A percentile compares a stretch with the other conserved stretches of the same genome.
These are phyloP conservation scores for Drosophila serrata DNA, from an alignment of 1,140 invertebrate genomes.

Conservation along the genomic window DNA sequence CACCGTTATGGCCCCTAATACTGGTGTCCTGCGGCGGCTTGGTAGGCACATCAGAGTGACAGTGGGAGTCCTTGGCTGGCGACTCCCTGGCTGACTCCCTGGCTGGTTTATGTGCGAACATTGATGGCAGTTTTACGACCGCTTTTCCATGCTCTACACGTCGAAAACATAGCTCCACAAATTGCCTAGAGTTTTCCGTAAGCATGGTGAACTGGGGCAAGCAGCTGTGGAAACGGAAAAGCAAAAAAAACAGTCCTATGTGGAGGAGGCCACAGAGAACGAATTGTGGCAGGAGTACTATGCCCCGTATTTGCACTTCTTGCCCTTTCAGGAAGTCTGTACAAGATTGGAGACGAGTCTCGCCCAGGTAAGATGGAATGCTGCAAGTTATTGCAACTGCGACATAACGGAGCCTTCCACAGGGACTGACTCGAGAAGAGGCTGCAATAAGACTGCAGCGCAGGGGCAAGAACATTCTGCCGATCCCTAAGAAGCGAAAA, in stretches of 20 bases:
- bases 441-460: constrained; percentile 16
- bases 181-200: constrained; percentile 47
- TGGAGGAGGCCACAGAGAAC: constrained; percentile 6
- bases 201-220: constrained; percentile 21
- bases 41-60: constrained; percentile 1
- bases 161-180: constrained; percentile 50
- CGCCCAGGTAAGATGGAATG: constrained; percentile 17
- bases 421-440: constrained; percentile 33
- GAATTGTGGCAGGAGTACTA: constrained; percentile 39
- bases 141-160: constrained; percentile 41
- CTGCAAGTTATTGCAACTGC: neutral
- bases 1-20: constrained; percentile 50
- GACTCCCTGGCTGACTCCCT: constrained; percentile 7
- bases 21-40: constrained; percentile 29
- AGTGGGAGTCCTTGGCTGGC: neutral
- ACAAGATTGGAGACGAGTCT: constrained; percentile 9
- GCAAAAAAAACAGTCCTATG: neutral
- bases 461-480: constrained; percentile 45
- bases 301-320: constrained; percentile 27
- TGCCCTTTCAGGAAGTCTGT: constrained; percentile 29
- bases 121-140: constrained; percentile 58
- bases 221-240: constrained; percentile 4
- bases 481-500: neutral
- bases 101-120: constrained; percentile 53
- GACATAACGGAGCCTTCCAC: neutral